phyloP scores from a whole-genome alignment of 2,888 invertebrate species.

The Masnerella sp. region DNA sequence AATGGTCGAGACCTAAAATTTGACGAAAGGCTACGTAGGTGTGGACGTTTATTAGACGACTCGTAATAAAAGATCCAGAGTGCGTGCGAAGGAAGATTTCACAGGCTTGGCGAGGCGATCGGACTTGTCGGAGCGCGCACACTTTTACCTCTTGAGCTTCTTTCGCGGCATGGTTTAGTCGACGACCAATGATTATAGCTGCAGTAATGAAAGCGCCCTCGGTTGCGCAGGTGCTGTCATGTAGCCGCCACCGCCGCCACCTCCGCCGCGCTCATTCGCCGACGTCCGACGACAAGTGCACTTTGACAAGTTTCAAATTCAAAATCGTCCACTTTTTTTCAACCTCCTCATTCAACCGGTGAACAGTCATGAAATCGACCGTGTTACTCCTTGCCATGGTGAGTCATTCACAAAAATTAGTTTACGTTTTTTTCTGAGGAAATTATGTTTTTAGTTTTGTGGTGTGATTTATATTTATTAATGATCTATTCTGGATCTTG shows the following conservation, averaged over 20 bases:
- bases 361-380: slow-evolving; percentile 65
- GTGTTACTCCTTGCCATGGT: slow-evolving; percentile 64
- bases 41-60: no score
- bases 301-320: slow-evolving; percentile 16
- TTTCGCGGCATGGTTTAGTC: slow-evolving; percentile 63
- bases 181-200: slow-evolving; percentile 69
- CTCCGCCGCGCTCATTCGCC: slow-evolving; percentile 52
- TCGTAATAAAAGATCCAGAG: no score
- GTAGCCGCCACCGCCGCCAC: slow-evolving; percentile 62
- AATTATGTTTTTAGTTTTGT: no score
- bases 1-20: no score
- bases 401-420: no score
- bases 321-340: background rate
- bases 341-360: slow-evolving; percentile 11
- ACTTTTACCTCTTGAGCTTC: slow-evolving; percentile 69
- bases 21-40: no score
- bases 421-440: no score
- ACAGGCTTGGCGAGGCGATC: slow-evolving; percentile 41
- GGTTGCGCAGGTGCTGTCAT: slow-evolving; percentile 72
- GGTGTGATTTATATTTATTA: no score
- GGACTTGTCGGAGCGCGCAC: slow-evolving; percentile 59
- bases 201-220: slow-evolving; percentile 75
- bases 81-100: no score
- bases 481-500: no score
- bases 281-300: slow-evolving; percentile 37